phyloP scores from a whole-genome alignment of 2,113 vertebrate genomes.

The Chaetops frenatus region DNA sequence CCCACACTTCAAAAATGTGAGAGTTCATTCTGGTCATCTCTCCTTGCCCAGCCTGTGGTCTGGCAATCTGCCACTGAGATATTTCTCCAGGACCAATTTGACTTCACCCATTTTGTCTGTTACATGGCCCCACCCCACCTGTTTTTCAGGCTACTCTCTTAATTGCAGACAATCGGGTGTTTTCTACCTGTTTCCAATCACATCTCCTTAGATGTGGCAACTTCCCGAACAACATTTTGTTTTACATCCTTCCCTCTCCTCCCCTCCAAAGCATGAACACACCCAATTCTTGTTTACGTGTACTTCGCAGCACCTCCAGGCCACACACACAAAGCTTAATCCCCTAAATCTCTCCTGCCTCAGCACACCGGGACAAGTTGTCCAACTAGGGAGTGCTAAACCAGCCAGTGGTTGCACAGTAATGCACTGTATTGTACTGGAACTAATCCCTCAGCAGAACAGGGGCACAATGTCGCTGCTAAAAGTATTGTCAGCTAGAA shows the following conservation, averaged over 20 bases:
- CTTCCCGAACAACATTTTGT: not conserved
- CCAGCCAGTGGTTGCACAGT: not conserved
- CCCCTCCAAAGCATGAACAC: not conserved
- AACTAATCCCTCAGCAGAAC: not conserved
- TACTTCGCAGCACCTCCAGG: not conserved
- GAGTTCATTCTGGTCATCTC: not conserved
- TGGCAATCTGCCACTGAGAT: not conserved
- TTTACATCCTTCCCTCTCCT: not conserved
- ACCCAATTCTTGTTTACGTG: not conserved
- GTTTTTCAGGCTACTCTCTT: not conserved
- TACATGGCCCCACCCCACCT: not conserved
- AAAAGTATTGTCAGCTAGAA: not conserved
- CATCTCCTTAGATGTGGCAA: not conserved
- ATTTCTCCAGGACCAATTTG: not conserved
- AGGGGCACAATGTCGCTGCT: not conserved
- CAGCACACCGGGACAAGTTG: not conserved
- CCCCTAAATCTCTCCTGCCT: conserved; percentile 28
- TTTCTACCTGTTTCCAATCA: conserved; percentile 7
- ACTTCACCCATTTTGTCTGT: not conserved
- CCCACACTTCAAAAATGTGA: not conserved
- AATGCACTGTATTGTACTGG: not conserved
- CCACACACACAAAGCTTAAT: conserved; percentile 36
- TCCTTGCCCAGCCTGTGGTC: not conserved
- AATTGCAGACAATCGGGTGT: not conserved
- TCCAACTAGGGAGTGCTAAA: conserved; percentile 17